Percentiles rank a stretch among this genome's conserved stretches.
Conservation (phyloP, 2,113 vertebrate species). For the Ailurus styani region DNA sequence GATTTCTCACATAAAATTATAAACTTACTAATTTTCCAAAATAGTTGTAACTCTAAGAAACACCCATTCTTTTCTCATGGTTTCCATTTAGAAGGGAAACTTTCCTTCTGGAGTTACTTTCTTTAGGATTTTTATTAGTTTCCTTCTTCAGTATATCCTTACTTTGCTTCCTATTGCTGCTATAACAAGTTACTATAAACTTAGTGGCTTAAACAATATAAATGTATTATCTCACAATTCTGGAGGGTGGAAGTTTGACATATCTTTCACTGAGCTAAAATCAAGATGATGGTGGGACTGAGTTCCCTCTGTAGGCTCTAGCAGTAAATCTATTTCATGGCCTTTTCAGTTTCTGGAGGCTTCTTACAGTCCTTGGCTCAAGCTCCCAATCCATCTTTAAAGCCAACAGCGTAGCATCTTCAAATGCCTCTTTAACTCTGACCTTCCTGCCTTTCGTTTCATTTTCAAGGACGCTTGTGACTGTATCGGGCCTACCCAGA, state of each 20-base stretch:
- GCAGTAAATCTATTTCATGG: not conserved
- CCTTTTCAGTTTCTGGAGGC: not conserved
- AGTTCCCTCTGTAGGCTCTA: not conserved
- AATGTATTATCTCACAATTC: not conserved
- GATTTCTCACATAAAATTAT: not conserved
- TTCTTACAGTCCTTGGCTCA: not conserved
- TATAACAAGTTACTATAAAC: not conserved
- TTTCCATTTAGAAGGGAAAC: not conserved
- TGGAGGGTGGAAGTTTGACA: not conserved
- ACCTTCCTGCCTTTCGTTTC: not conserved
- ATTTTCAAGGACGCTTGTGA: not conserved
- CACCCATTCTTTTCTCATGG: not conserved
- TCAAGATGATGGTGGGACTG: not conserved
- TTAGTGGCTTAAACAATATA: not conserved
- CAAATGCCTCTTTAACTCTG: not conserved
- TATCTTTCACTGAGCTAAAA: not conserved
- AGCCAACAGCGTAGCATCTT: not conserved
- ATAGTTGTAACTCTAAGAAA: not conserved
- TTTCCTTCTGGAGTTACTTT: not conserved
- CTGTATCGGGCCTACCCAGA: not conserved
- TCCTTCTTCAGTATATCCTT: not conserved
- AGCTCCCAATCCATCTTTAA: not conserved
- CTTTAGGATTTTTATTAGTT: not conserved
- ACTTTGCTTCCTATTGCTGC: not conserved
- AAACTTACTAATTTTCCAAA: not conserved